Base-by-base conservation (phyloP, 1,140 invertebrate genomes). In the Anthonomus grandis region DNA sequence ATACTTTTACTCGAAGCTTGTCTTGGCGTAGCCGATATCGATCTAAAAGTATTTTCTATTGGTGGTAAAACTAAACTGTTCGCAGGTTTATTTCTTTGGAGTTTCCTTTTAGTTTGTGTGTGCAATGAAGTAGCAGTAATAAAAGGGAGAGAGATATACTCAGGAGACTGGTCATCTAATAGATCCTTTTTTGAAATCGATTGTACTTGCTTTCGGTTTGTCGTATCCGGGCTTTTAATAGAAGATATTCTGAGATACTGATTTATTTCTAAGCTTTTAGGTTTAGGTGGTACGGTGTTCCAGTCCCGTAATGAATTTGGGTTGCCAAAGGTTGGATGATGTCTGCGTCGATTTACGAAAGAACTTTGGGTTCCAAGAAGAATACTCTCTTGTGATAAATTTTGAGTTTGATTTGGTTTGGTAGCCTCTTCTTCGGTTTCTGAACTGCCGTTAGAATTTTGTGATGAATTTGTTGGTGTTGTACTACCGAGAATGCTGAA, bases 21-120 rank as follows among this genome's bases (percentile, higher is more conserved):
- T 47, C 60, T 51, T 13, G 64, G 64, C 13, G 59, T 62, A 5
- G 64, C 64, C 15, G 64, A 66, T 34, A 66, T 55, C 13, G 65
- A 65, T 19, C 63, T 46, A 47, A 54, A 60, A 57, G 25, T 58
- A 13, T 42, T 59, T 15, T 59, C 52, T 38, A 67, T 67, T 12
- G 65, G 65, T 10, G 65, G 65, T 42, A 67, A 51, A 44, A 51
- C 41, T 41, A 63, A 25, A 12, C 22, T n/a, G n/a, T 57, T 60
- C 17, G 31, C 38, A 22, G 10, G 21, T 39, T 34, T 45, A 22
- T 36, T 46, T 15, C 38, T 36, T 17, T 39, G n/a, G 25, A 27
- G 15, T 54, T 10, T 34, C 25, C 23, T 55, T 17, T 19, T 10
- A n/a, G 10, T 10, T 22, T 36, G 19, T 18, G 23, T 25, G 36